Conservation (phyloP, 2,888 invertebrate species). For the Papilio gigon region DNA sequence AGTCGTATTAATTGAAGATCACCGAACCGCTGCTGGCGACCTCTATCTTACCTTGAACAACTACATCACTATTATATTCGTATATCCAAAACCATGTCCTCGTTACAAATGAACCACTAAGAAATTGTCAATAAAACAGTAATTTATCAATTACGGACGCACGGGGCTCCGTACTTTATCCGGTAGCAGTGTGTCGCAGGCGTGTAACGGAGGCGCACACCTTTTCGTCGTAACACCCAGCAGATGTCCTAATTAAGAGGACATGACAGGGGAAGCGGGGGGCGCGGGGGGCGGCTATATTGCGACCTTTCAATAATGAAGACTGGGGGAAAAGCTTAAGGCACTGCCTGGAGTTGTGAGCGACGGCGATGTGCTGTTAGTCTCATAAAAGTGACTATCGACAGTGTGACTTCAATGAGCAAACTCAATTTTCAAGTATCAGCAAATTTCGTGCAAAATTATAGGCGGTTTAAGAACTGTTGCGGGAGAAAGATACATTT, state of each 20-base stretch:
- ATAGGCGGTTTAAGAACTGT: too few species aligned
- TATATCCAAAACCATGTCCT: too few species aligned
- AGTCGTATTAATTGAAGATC: too few species aligned
- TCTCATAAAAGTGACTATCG: background rate
- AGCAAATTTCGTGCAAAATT: too few species aligned
- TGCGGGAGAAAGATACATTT: too few species aligned
- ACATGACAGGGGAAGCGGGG: conserved; percentile 58
- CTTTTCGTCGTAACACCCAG: conserved; percentile 75
- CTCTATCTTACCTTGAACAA: too few species aligned
- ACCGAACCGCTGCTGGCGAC: too few species aligned
- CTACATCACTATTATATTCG: too few species aligned
- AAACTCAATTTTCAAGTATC: too few species aligned
- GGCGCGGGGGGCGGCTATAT: conserved; percentile 63
- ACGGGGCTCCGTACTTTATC: conserved; percentile 47
- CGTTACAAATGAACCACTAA: too few species aligned
- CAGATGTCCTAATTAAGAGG: conserved; percentile 80
- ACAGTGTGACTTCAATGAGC: too few species aligned
- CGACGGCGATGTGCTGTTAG: background rate
- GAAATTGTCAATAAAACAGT: background rate
- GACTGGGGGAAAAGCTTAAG: conserved; percentile 61
- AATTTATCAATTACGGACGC: conserved; percentile 20
- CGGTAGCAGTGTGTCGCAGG: conserved; percentile 50
- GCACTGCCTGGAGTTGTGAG: conserved; percentile 42
- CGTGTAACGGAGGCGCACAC: conserved; percentile 62
- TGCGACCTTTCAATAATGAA: conserved; percentile 80